These are phyloP conservation scores for Lasioglossum malachurum DNA, from an alignment of 2,888 invertebrate genomes.

Conservation along the genomic window DNA sequence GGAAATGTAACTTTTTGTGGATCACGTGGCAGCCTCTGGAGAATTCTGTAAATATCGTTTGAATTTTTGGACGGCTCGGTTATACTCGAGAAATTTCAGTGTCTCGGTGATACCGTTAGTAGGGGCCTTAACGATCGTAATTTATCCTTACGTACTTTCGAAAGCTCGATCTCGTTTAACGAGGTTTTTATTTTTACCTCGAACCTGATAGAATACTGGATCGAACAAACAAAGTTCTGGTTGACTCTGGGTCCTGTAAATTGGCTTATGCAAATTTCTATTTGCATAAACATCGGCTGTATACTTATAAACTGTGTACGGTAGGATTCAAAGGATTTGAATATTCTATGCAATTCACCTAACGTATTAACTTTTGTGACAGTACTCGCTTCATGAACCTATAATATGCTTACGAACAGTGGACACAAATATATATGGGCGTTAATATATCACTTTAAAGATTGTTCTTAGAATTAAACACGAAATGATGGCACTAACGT, in stretches of 20 bases:
- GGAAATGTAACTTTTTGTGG: not conserved
- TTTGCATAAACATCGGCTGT: conserved; percentile 12
- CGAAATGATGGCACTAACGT: not conserved
- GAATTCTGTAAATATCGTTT: not conserved
- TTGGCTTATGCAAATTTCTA: conserved; percentile 5
- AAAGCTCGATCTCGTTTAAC: not conserved
- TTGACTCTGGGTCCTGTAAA: not conserved
- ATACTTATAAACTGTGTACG: conserved; percentile 1
- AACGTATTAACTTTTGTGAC: not conserved
- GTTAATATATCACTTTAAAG: not conserved
- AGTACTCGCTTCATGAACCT: not conserved
- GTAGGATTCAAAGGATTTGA: not conserved
- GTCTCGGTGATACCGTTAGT: not conserved
- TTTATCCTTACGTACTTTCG: not conserved
- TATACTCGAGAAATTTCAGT: not conserved
- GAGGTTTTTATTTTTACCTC: not conserved
- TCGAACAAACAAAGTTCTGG: not conserved
- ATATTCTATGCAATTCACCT: not conserved
- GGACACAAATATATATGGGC: not conserved
- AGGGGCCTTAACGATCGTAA: not conserved
- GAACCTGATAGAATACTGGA: not conserved
- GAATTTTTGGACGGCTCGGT: not conserved
- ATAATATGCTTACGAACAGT: not conserved
- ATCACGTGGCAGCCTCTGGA: not conserved
- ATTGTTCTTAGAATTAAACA: not conserved